phyloP scores from a whole-genome alignment of 2,888 invertebrate genomes.

The Oxycera nigricornis region DNA sequence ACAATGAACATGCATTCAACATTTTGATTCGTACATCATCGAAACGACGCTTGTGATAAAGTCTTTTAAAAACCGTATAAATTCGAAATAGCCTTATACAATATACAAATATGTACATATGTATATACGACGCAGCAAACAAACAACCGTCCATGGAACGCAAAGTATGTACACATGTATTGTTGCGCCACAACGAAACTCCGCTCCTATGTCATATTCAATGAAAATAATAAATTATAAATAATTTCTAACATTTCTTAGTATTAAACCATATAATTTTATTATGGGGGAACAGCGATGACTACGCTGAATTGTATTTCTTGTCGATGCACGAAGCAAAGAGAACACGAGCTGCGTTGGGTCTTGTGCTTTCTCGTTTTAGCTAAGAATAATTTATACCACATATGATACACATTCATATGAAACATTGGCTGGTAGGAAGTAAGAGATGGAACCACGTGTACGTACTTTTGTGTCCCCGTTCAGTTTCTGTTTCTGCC shows the following conservation, averaged over 20 bases:
- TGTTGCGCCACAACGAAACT: constrained; percentile 18
- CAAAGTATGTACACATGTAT: neutral
- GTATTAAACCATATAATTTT: constrained; percentile 44
- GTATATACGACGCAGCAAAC: constrained; percentile 5
- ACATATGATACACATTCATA: constrained; percentile 37
- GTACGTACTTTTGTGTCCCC: constrained; percentile 1
- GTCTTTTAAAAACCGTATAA: no score
- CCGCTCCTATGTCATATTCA: constrained; percentile 38
- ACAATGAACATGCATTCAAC: no score
- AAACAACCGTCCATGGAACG: neutral
- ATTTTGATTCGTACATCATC: no score
- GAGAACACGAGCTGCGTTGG: constrained; percentile 23
- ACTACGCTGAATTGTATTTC: constrained; percentile 22
- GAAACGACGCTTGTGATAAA: no score
- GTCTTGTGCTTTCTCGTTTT: constrained; percentile 27
- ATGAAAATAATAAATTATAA: constrained; percentile 44
- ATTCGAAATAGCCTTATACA: no score
- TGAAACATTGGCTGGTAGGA: constrained; percentile 24
- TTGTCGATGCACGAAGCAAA: neutral
- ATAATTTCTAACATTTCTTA: constrained; percentile 42
- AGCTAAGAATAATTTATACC: constrained; percentile 39
- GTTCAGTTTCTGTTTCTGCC: neutral
- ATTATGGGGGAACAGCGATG: constrained; percentile 39
- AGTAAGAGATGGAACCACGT: constrained; percentile 38
- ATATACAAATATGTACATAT: no score